phyloP scores from a whole-genome alignment of 2,888 invertebrate genomes.

The Arctia plantaginis region DNA sequence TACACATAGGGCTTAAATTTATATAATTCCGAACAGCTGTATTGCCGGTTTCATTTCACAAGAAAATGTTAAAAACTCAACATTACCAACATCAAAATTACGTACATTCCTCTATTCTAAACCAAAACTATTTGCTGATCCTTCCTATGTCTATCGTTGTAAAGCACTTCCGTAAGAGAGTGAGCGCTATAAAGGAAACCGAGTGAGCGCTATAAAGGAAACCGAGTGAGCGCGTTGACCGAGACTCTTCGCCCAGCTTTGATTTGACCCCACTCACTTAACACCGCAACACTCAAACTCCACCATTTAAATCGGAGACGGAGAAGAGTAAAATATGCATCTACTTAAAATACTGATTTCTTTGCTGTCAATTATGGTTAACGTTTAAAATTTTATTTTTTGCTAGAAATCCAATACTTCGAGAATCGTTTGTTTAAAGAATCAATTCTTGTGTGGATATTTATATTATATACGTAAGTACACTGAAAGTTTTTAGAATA shows the following conservation, averaged over 20 bases:
- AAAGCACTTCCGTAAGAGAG: constrained; percentile 79
- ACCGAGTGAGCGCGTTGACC: constrained; percentile 71
- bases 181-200: constrained; percentile 75
- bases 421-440: no score
- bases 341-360: background rate
- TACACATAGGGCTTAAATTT: no score
- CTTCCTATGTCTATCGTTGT: constrained; percentile 53
- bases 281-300: constrained; percentile 29
- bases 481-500: no score
- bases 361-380: no score
- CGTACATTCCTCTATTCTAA: background rate
- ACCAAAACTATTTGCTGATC: no score
- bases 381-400: background rate
- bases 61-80: no score
- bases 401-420: no score
- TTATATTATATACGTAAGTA: no score
- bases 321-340: background rate
- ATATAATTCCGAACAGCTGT: no score
- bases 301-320: constrained; percentile 10
- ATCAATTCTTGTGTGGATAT: no score
- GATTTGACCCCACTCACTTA: constrained; percentile 68
- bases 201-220: constrained; percentile 75
- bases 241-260: constrained; percentile 62
- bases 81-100: no score
- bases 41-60: no score